Evolutionary conservation across 2,113 vertebrate genomes (phyloP).

Genomic region (Aleadryas rufinucha): DNA sequence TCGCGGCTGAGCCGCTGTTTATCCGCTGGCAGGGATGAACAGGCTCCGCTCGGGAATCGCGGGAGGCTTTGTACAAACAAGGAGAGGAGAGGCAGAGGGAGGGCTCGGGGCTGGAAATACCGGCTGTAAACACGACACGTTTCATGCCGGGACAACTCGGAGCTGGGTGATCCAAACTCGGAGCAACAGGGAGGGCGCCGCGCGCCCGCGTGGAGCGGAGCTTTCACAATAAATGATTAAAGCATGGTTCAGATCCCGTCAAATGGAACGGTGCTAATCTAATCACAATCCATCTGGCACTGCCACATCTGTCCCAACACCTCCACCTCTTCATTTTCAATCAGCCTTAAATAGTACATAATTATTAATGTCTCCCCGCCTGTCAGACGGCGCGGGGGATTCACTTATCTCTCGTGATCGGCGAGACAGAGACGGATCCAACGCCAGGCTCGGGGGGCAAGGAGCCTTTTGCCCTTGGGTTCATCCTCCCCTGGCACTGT

Average conservation of each 20-base stretch:
- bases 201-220: conserved; percentile 1
- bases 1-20: not conserved
- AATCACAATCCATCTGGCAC: conserved; percentile 74
- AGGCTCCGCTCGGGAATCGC: not conserved
- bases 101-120: not conserved
- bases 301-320: conserved; percentile 74
- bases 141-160: not conserved
- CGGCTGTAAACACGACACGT: not conserved
- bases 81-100: conserved; percentile 44
- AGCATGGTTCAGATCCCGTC: conserved; percentile 67
- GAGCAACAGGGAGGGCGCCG: not conserved
- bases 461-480: not conserved
- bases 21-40: not conserved
- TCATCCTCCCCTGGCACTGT: not conserved
- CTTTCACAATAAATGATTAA: conserved; percentile 69
- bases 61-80: conserved; percentile 53
- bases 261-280: conserved; percentile 73
- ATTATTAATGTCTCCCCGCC: conserved; percentile 71
- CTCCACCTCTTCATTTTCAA: conserved; percentile 74
- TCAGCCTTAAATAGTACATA: conserved; percentile 72
- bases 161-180: not conserved
- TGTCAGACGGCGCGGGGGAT: conserved; percentile 58
- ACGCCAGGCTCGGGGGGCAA: not conserved
- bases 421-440: not conserved
- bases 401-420: conserved; percentile 35